Conservation (phyloP, 2,888 invertebrate genomes). For the Meloe dianella region DNA sequence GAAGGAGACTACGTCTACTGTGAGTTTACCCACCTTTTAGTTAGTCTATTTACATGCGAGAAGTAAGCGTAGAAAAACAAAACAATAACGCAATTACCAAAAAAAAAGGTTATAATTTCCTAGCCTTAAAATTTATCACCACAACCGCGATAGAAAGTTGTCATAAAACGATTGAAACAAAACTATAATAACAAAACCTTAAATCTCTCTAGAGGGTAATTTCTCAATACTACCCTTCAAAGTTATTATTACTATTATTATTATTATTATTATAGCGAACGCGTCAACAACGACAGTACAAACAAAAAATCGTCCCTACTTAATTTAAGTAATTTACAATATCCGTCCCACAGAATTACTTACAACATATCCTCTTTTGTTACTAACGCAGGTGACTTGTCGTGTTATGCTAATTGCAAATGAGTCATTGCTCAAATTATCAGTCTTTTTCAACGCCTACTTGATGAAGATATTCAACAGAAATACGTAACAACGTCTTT, state of each 20-base stretch:
- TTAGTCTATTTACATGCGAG: not conserved
- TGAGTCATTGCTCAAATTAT: not conserved
- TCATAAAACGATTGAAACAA: not conserved
- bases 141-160: not conserved
- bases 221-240: not conserved
- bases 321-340: slow-evolving; percentile 20
- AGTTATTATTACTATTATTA: no score
- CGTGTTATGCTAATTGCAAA: not conserved
- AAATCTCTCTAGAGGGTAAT: not conserved
- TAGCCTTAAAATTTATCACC: not conserved
- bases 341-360: slow-evolving; percentile 19
- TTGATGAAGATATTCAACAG: not conserved
- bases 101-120: not conserved
- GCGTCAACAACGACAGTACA: not conserved
- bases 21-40: slow-evolving; percentile 41
- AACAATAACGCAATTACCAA: not conserved
- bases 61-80: not conserved
- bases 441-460: slow-evolving; percentile 4
- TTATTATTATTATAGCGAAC: not conserved
- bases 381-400: slow-evolving; percentile 18
- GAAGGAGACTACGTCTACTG: slow-evolving; percentile 26
- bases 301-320: slow-evolving; percentile 19
- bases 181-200: slow-evolving; percentile 1
- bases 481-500: no score
- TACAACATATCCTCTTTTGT: slow-evolving; percentile 17